phyloP scores from a whole-genome alignment of 2,113 vertebrate genomes.

The Maccullochella peelii region DNA sequence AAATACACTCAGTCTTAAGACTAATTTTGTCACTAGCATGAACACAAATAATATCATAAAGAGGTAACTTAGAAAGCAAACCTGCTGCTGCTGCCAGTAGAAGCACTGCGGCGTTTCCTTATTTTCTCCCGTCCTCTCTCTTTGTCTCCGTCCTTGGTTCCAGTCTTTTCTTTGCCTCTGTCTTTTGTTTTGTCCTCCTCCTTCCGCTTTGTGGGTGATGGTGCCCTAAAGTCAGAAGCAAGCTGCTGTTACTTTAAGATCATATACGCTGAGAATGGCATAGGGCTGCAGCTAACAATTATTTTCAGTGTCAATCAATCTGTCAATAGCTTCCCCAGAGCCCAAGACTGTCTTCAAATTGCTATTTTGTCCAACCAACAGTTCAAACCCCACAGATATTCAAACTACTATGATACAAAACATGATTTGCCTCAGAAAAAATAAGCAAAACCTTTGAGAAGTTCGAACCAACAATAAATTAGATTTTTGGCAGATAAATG shows the following conservation, averaged over 20 bases:
- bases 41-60: background rate
- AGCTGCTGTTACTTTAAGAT: background rate
- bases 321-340: background rate
- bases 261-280: background rate
- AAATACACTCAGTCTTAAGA: background rate
- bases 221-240: constrained; percentile 86
- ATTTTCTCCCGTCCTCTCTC: constrained; percentile 93
- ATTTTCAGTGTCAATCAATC: background rate
- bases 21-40: constrained; percentile 66
- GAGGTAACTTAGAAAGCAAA: constrained; percentile 25
- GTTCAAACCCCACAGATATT: background rate
- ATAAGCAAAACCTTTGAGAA: background rate
- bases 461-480: background rate
- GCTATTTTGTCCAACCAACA: background rate
- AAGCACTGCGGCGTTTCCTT: constrained; percentile 93
- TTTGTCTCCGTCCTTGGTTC: constrained; percentile 92
- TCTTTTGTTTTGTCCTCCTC: constrained; percentile 97
- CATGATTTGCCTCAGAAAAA: too few relatives aligned
- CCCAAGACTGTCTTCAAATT: background rate
- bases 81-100: constrained; percentile 94
- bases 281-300: background rate
- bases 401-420: background rate
- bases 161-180: constrained; percentile 92
- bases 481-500: background rate
- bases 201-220: constrained; percentile 96